Conservation (phyloP, 2,113 vertebrate genomes). For the Corythoichthys haematopterus region DNA sequence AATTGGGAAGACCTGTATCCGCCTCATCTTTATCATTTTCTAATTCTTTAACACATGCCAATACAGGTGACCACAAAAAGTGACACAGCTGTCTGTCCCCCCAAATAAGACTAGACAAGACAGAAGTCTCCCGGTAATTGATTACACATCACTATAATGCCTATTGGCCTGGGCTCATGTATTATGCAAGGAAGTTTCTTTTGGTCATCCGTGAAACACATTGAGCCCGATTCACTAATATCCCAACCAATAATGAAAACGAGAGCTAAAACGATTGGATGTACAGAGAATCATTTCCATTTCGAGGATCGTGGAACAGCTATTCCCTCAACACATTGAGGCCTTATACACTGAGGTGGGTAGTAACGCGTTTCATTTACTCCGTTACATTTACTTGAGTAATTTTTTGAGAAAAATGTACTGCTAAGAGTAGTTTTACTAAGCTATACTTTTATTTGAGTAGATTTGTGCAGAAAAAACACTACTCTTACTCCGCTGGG, state of each 20-base stretch:
- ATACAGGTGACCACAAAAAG: not conserved
- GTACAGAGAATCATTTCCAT: too few species aligned
- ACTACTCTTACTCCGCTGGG: too few species aligned
- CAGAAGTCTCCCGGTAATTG: constrained; percentile 9
- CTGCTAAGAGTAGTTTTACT: too few species aligned
- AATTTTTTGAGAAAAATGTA: too few species aligned
- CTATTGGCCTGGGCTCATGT: not conserved
- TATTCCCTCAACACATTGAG: not conserved
- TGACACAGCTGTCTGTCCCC: constrained; percentile 14
- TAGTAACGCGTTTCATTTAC: too few species aligned
- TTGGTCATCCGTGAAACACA: not conserved
- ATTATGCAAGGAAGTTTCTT: not conserved
- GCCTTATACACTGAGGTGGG: too few species aligned
- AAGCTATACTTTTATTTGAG: too few species aligned
- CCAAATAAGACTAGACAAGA: constrained; percentile 12
- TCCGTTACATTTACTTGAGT: too few species aligned
- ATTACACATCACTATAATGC: constrained; percentile 12
- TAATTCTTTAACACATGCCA: not conserved
- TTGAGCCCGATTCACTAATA: not conserved
- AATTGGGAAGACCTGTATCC: constrained; percentile 3
- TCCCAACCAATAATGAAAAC: not conserved
- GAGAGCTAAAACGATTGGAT: too few species aligned
- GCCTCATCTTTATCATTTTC: constrained; percentile 9
- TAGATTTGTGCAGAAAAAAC: too few species aligned
- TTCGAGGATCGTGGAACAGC: too few species aligned